Evolutionary conservation across 2,888 invertebrate species (phyloP).

Genomic region (Crossocerus cetratus): DNA sequence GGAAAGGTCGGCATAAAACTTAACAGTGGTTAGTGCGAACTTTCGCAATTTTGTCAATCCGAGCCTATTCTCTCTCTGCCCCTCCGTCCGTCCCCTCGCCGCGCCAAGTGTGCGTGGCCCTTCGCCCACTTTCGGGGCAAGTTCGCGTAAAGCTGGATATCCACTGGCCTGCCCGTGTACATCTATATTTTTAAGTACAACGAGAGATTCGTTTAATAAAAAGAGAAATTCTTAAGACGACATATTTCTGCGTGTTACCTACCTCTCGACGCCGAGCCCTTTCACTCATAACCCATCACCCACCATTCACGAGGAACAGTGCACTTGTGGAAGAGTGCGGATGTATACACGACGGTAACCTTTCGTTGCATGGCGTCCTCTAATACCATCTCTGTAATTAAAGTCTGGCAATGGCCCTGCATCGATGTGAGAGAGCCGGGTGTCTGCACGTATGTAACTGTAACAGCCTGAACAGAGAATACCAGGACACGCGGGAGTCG

Average conservation of each 20-base stretch:
- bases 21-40: conserved; percentile 10
- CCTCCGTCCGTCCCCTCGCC: too few species aligned
- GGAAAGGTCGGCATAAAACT: conserved; percentile 5
- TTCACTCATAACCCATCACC: too few species aligned
- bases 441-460: too few species aligned
- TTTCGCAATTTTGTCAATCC: conserved; percentile 13
- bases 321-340: background rate
- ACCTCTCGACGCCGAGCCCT: too few species aligned
- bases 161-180: conserved; percentile 27
- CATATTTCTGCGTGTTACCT: background rate
- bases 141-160: conserved; percentile 38
- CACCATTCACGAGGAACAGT: too few species aligned
- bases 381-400: conserved; percentile 27
- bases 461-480: too few species aligned
- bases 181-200: conserved; percentile 55
- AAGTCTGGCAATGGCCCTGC: too few species aligned
- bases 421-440: too few species aligned
- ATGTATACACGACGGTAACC: conserved; percentile 4
- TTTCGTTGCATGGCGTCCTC: background rate
- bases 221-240: conserved; percentile 38
- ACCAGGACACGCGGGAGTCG: too few species aligned
- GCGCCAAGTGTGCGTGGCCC: conserved; percentile 35
- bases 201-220: conserved; percentile 52
- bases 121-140: conserved; percentile 32
- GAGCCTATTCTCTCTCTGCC: conserved; percentile 21